phyloP scores from a whole-genome alignment of 2,797 vertebrate genomes.

The Rhinella marina region DNA sequence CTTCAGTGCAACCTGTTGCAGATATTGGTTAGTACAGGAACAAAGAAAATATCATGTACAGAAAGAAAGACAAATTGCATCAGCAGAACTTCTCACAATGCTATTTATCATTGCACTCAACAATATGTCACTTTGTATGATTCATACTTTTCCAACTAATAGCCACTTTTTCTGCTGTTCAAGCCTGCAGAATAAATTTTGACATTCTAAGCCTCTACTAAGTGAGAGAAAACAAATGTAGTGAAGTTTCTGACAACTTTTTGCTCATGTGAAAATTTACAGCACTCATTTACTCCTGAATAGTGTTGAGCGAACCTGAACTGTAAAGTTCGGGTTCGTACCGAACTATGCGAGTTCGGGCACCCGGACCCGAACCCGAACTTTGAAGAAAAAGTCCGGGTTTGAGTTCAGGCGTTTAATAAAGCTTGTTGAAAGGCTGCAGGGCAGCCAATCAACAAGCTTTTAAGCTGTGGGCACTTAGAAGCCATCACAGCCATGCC shows the following conservation, averaged over 20 bases:
- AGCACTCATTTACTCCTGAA: background rate
- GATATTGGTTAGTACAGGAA: background rate
- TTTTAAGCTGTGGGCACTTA: too few species aligned
- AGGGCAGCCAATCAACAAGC: too few species aligned
- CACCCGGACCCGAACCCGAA: too few species aligned
- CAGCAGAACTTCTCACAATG: background rate
- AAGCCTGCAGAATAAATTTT: background rate
- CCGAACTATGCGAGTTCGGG: too few species aligned
- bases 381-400: too few species aligned
- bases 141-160: constrained; percentile 15
- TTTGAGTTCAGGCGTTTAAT: too few species aligned
- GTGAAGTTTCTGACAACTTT: background rate
- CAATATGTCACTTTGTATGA: constrained; percentile 8
- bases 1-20: background rate
- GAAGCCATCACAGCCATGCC: too few species aligned
- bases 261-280: background rate
- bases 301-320: too few species aligned
- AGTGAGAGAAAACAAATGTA: background rate
- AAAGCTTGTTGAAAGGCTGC: too few species aligned
- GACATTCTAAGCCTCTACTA: background rate
- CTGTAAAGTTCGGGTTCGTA: too few species aligned
- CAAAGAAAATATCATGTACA: background rate
- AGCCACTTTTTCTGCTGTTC: background rate
- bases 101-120: background rate
- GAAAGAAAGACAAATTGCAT: constrained; percentile 17